Evolutionary conservation across 2,797 vertebrate genomes (phyloP).

Genomic region (Hyperoplus immaculatus): DNA sequence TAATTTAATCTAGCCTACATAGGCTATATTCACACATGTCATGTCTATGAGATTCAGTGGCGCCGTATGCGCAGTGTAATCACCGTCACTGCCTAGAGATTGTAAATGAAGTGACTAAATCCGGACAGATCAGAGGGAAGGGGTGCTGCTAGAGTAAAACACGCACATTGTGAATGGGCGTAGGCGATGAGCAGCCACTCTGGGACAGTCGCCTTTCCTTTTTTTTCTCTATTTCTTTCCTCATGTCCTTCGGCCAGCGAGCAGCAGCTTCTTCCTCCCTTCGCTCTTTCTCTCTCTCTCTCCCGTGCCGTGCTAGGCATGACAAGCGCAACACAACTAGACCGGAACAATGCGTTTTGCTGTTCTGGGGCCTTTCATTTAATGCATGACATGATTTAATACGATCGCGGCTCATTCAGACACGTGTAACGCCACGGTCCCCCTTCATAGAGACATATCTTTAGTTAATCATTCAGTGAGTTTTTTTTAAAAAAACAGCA

Average conservation of each 20-base stretch:
- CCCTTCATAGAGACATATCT: conserved; percentile 5
- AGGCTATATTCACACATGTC: conserved; percentile 47
- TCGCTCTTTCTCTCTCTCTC: conserved; percentile 5
- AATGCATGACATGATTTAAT: conserved; percentile 73
- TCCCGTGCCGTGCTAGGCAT: conserved; percentile 61
- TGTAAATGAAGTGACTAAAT: conserved; percentile 53
- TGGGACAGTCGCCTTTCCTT: conserved; percentile 33
- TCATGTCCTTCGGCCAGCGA: conserved; percentile 49
- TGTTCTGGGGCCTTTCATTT: conserved; percentile 71
- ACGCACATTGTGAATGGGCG: conserved; percentile 79
- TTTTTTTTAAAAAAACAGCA: conserved; percentile 1
- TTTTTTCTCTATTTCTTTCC: conserved; percentile 14
- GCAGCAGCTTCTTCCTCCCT: conserved; percentile 35
- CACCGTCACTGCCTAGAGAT: conserved; percentile 51
- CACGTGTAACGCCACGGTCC: conserved; percentile 22
- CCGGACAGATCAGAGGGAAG: conserved; percentile 51
- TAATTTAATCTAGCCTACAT: conserved; percentile 6
- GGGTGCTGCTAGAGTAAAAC: conserved; percentile 62
- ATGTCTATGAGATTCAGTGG: conserved; percentile 51
- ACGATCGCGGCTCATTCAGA: conserved; percentile 41
- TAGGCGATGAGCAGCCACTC: conserved; percentile 65
- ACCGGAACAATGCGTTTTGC: conserved; percentile 83
- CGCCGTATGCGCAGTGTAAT: conserved; percentile 65
- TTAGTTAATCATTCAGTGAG: not conserved
- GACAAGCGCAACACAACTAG: conserved; percentile 76